Base-by-base conservation (phyloP, 1,140 invertebrate species). In the Copidosoma floridanum region DNA sequence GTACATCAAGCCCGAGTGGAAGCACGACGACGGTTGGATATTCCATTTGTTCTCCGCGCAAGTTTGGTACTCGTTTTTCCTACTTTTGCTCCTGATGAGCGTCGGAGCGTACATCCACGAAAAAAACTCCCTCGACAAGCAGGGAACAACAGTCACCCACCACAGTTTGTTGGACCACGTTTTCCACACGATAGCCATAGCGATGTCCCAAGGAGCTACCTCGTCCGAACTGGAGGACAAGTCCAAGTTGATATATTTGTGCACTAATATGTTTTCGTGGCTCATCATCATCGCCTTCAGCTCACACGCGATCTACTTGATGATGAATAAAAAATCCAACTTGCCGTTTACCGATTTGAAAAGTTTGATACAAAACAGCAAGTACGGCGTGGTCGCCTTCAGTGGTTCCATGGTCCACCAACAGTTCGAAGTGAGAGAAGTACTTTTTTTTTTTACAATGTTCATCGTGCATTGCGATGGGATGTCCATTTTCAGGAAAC, bases 251-350 rank as follows among this genome's bases (percentile, higher is more conserved):
- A 54, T 71, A 1, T 57, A 66, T 2, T 14, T 68, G 0, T 66
- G 59, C 14, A 67, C 67, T 7, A 69, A 61, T 38, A 32, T 67
- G 8, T 72, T 68, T n/a, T 64, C 63, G 10, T 72, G 68, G 69
- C 8, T 70, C 18, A 51, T 68, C 21, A 16, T 71, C 1, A 62
- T 67, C 29, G 56, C 64, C 8, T 71, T 69, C 44, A 69, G 44
- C 46, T 66, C 69, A 0, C 38, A 69, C 37, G 63, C 68, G 1
- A 68, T 72, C 44, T 61, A 58, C 23, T 63, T 54, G 6, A 69
- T 72, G 69, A 57, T 60, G 8, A 60, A 66, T 43, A 65, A 57
- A 57, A 26, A 56, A 12, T n/a, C 61, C 2, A 57, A 40, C 1
- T 40, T 61, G 12, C 66, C 72, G 0, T 74, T 74, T 44, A 27